Percentiles rank a stretch among this genome's conserved stretches.
Evolutionary conservation across 2,113 vertebrate genomes (phyloP).

Genomic region (Cyanistes caeruleus): DNA sequence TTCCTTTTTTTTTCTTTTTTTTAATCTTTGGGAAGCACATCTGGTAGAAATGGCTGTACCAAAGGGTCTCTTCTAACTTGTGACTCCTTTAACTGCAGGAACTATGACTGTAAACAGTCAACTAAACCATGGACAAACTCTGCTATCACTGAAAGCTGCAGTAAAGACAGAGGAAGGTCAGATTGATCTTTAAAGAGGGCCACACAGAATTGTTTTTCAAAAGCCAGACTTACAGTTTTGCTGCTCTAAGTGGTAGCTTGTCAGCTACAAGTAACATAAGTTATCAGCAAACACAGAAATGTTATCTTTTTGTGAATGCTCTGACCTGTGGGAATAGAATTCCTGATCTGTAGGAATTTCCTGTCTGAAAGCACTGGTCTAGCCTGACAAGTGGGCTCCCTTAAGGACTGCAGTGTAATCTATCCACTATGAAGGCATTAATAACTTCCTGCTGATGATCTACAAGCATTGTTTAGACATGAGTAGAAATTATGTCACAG

Average conservation of each 20-base stretch:
- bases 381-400: not conserved
- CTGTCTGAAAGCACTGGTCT: not conserved
- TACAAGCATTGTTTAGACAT: not conserved
- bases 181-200: not conserved
- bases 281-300: not conserved
- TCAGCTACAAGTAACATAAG: not conserved
- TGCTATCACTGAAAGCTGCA: not conserved
- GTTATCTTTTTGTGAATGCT: not conserved
- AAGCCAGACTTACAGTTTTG: not conserved
- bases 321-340: not conserved
- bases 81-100: not conserved
- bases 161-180: not conserved
- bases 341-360: not conserved
- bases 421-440: not conserved
- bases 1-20: no score
- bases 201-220: not conserved
- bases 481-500: slow-evolving; percentile 29
- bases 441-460: not conserved
- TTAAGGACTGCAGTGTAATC: not conserved
- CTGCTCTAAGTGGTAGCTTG: not conserved
- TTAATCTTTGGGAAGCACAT: not conserved
- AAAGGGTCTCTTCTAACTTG: not conserved
- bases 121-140: not conserved
- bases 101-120: not conserved
- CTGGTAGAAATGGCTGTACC: not conserved